Evolutionary conservation across 2,797 vertebrate genomes (phyloP).

Genomic region (Pseudomugil tenellus): DNA sequence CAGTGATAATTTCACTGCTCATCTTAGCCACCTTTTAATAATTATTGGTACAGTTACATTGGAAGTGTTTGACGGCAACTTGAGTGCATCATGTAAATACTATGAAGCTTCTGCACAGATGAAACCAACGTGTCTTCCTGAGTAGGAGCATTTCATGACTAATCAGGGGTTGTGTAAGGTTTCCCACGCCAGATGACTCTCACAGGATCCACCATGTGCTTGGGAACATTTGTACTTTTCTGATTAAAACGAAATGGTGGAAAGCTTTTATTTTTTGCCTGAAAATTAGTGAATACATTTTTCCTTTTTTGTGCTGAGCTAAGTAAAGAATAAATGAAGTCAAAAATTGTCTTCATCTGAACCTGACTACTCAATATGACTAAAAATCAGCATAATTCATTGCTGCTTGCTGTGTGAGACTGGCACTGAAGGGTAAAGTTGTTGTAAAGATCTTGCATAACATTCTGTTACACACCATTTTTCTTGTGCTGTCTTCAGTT

Average conservation of each 20-base stretch:
- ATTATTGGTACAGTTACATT: not conserved
- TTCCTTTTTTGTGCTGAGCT: not conserved
- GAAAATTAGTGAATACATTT: not conserved
- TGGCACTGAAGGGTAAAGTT: slow-evolving; percentile 42
- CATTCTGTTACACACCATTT: slow-evolving; percentile 12
- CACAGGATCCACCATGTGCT: slow-evolving; percentile 46
- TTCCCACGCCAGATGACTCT: slow-evolving; percentile 68
- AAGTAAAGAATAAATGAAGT: not conserved
- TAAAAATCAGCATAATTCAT: slow-evolving; percentile 39
- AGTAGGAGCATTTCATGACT: slow-evolving; percentile 67
- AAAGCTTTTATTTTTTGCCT: slow-evolving; percentile 18
- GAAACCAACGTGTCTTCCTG: slow-evolving; percentile 37
- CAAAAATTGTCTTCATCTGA: not conserved
- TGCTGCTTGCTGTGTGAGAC: slow-evolving; percentile 28
- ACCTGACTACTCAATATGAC: slow-evolving; percentile 17
- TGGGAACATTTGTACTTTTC: slow-evolving; percentile 51
- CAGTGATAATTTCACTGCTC: not conserved
- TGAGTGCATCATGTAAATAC: slow-evolving; percentile 5
- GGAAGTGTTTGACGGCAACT: slow-evolving; percentile 5
- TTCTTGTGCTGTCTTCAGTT: slow-evolving; percentile 12
- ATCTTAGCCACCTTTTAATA: not conserved
- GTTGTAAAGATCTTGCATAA: slow-evolving; percentile 38
- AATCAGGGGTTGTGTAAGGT: slow-evolving; percentile 68
- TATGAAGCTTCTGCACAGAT: slow-evolving; percentile 24
- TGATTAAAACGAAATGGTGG: slow-evolving; percentile 26